phyloP scores from a whole-genome alignment of 2,113 vertebrate species.

The Sinocyclocheilus anophthalmus region DNA sequence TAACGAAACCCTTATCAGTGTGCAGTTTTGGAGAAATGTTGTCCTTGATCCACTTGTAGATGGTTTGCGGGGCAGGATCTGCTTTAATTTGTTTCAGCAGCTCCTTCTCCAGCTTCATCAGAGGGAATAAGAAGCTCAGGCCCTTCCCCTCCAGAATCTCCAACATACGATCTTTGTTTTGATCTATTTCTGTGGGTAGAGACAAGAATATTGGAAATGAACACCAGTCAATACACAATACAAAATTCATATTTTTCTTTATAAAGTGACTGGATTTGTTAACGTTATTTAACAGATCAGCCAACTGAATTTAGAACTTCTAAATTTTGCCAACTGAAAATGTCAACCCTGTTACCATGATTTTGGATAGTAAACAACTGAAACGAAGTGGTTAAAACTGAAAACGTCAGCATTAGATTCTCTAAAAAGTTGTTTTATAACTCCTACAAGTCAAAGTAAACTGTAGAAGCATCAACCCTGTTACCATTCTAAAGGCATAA shows the following conservation, averaged over 20 bases:
- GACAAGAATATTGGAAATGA: not conserved
- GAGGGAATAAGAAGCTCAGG: constrained; percentile 95
- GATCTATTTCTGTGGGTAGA: constrained; percentile 89
- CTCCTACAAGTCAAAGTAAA: not conserved
- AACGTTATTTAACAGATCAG: too few relatives aligned
- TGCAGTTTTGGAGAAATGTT: constrained; percentile 98
- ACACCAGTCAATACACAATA: not conserved
- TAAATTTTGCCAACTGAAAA: too few relatives aligned
- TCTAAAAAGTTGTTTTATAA: too few relatives aligned
- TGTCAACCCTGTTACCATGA: too few relatives aligned
- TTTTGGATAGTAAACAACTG: too few relatives aligned
- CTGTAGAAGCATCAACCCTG: not conserved
- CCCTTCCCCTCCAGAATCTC: constrained; percentile 98
- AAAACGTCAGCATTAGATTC: too few relatives aligned
- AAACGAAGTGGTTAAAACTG: too few relatives aligned
- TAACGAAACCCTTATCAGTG: constrained; percentile 98
- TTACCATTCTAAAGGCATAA: not conserved
- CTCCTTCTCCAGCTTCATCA: constrained; percentile 98
- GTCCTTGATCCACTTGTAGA: constrained; percentile 99
- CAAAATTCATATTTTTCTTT: not conserved
- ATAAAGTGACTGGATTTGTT: too few relatives aligned
- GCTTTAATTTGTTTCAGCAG: constrained; percentile 94
- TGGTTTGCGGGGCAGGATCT: constrained; percentile 95
- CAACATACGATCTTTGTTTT: constrained; percentile 99
- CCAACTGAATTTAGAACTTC: not conserved